Percentiles rank a stretch among this genome's conserved stretches.
Evolutionary conservation across 2,888 invertebrate species (phyloP).

Genomic region (Nematopogon swammerdamellus): DNA sequence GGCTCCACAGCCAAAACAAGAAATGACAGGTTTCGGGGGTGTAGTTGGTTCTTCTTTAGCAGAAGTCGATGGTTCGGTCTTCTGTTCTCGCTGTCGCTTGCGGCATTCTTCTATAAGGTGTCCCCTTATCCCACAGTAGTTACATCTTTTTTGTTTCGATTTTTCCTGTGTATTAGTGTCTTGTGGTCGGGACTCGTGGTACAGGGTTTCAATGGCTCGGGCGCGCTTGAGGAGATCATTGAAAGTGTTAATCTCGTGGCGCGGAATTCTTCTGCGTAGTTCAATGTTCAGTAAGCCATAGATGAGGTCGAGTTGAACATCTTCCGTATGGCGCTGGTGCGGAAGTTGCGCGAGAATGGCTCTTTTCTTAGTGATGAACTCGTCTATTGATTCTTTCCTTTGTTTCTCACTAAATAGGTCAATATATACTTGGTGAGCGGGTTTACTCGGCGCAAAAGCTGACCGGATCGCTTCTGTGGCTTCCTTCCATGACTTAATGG

Average conservation of each 20-base stretch:
- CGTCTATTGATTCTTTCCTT: constrained; percentile 5
- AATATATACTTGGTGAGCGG: constrained; percentile 11
- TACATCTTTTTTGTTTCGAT: no score
- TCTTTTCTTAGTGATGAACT: constrained; percentile 11
- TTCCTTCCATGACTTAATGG: constrained; percentile 8
- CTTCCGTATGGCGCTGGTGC: constrained; percentile 9
- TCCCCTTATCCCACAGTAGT: constrained; percentile 1
- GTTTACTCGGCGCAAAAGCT: constrained; percentile 11
- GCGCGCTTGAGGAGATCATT: constrained; percentile 4
- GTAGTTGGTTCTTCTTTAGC: not conserved
- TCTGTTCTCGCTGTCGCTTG: not conserved
- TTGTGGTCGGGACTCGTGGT: not conserved
- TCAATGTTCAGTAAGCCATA: constrained; percentile 9
- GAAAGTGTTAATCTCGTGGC: constrained; percentile 5
- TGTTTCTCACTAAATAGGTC: constrained; percentile 10
- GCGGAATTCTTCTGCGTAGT: constrained; percentile 5
- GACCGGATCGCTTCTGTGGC: constrained; percentile 7
- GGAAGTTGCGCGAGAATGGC: constrained; percentile 11
- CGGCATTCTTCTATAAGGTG: constrained; percentile 3
- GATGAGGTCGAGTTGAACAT: constrained; percentile 12
- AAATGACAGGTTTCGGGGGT: constrained; percentile 2
- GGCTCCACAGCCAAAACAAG: constrained; percentile 13
- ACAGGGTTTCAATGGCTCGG: constrained; percentile 4
- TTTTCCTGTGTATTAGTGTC: no score
- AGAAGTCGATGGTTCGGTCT: not conserved